phyloP scores from a whole-genome alignment of 1,140 invertebrate species.

The Drosophila quadrilineata region DNA sequence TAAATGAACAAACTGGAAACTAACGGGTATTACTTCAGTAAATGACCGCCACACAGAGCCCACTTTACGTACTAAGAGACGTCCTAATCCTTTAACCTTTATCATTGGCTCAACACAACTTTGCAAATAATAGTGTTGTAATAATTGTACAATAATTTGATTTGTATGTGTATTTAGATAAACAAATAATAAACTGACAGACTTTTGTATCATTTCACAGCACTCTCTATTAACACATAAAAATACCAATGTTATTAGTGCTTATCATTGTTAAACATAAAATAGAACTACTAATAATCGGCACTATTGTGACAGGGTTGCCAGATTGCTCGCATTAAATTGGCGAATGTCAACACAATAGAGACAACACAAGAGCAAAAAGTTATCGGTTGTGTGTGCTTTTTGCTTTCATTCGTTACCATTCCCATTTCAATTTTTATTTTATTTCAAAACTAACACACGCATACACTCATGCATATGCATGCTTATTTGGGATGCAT shows the following conservation, averaged over 20 bases:
- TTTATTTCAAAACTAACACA: slow-evolving; percentile 21
- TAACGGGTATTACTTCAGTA: slow-evolving; percentile 44
- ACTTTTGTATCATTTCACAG: no score
- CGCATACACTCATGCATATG: slow-evolving; percentile 3
- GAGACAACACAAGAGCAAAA: slow-evolving; percentile 11
- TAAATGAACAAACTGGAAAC: not conserved
- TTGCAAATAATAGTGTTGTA: no score
- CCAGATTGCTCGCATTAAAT: slow-evolving; percentile 21
- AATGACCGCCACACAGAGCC: slow-evolving; percentile 44
- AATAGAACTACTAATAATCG: not conserved
- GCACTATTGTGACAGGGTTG: slow-evolving; percentile 18
- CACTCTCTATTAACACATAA: not conserved
- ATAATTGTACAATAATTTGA: no score
- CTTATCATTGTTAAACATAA: not conserved
- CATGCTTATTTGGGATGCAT: no score
- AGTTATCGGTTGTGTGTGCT: slow-evolving; percentile 21
- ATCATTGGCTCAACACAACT: no score
- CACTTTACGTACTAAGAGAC: slow-evolving; percentile 39
- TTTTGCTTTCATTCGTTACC: slow-evolving; percentile 44
- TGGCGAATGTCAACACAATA: slow-evolving; percentile 6
- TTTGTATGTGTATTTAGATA: no score
- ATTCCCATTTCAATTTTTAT: slow-evolving; percentile 30
- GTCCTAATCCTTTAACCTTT: slow-evolving; percentile 31
- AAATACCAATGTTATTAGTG: not conserved
- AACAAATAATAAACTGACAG: no score